Evolutionary conservation across 1,140 invertebrate species (phyloP).

Genomic region (Ceratosolen fusciceps): DNA sequence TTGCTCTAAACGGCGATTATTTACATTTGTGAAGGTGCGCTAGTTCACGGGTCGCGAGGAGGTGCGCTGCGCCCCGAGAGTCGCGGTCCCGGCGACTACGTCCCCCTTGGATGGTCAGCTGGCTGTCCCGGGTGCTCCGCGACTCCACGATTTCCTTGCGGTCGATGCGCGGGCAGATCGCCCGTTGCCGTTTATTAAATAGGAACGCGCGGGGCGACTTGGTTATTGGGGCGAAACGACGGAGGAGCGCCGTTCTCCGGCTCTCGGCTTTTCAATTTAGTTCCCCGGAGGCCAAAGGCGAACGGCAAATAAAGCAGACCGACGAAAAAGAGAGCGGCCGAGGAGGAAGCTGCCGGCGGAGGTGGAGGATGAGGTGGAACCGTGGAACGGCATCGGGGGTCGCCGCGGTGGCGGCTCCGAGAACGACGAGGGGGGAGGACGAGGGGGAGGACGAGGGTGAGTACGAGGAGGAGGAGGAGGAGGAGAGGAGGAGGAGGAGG

Average conservation of each 20-base stretch:
- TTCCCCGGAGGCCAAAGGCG: slow-evolving; percentile 6
- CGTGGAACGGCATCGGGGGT: too few species aligned
- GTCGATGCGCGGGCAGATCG: not conserved
- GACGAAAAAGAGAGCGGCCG: not conserved
- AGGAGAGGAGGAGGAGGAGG: not conserved
- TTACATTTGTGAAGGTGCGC: slow-evolving; percentile 8
- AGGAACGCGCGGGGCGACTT: too few species aligned
- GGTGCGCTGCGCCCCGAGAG: not conserved
- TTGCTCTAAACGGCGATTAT: slow-evolving; percentile 22
- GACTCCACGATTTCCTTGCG: not conserved
- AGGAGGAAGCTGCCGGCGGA: not conserved
- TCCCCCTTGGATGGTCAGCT: not conserved
- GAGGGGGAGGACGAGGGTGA: too few species aligned
- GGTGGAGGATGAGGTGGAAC: not conserved
- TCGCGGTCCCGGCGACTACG: not conserved
- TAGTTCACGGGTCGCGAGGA: not conserved
- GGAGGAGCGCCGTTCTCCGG: too few species aligned
- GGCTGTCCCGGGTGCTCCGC: not conserved
- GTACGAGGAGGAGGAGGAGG: not conserved
- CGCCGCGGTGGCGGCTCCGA: not conserved
- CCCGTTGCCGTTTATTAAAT: too few species aligned
- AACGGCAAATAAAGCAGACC: not conserved
- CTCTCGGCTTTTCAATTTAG: slow-evolving; percentile 21
- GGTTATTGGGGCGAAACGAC: too few species aligned
- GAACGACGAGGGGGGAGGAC: not conserved